Conservation (phyloP, 2,797 vertebrate genomes). For the Peromyscus attwateri region DNA sequence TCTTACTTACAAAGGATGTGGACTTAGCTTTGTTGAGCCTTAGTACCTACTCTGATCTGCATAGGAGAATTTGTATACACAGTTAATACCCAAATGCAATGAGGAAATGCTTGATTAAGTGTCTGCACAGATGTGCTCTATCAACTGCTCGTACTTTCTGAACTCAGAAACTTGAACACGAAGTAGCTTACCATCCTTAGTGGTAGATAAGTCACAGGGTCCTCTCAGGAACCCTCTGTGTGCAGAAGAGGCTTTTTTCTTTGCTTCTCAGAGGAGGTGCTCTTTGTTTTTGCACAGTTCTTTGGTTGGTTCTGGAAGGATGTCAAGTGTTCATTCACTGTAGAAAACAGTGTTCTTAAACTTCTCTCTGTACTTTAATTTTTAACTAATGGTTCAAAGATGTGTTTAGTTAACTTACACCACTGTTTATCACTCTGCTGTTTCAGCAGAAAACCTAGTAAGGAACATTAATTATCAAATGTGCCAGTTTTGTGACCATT, state of each 20-base stretch:
- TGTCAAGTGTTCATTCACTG: background rate
- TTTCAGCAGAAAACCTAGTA: constrained; percentile 88
- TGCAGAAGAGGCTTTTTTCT: accelerated
- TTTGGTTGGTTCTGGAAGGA: background rate
- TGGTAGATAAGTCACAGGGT: background rate
- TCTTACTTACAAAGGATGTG: background rate
- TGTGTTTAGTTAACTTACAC: constrained; percentile 83
- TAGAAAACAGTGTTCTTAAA: constrained; percentile 36
- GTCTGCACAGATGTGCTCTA: background rate
- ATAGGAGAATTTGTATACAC: constrained; percentile 6
- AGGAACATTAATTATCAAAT: constrained; percentile 91
- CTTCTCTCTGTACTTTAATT: constrained; percentile 66
- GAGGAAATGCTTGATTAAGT: background rate
- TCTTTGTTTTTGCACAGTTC: background rate
- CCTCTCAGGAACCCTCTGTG: accelerated
- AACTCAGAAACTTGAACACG: background rate
- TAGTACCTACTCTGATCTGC: constrained; percentile 11
- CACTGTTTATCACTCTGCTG: constrained; percentile 78
- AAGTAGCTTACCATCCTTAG: constrained; percentile 18
- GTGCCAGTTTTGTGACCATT: constrained; percentile 89
- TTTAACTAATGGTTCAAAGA: constrained; percentile 80
- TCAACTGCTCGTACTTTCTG: constrained; percentile 1
- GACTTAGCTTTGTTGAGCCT: constrained; percentile 12
- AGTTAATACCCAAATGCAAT: background rate
- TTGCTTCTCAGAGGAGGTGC: background rate